Conservation (phyloP, 2,888 invertebrate genomes). For the Kuschelorhynchus macadamiae region DNA sequence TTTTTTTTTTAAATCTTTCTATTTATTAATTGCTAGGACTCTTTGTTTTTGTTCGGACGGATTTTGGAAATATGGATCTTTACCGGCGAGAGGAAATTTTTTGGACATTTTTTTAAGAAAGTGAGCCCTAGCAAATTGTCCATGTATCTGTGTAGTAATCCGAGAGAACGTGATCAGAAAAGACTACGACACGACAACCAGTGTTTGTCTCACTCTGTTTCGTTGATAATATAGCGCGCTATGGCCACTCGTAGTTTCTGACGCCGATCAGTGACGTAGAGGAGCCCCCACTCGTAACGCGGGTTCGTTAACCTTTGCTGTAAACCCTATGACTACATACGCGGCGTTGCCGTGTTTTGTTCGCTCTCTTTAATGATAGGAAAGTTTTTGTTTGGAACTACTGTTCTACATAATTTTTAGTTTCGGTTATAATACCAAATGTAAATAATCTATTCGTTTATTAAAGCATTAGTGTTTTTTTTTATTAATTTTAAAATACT, state of each 20-base stretch:
- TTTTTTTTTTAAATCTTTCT: slow-evolving; percentile 8
- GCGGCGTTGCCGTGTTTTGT: slow-evolving; percentile 40
- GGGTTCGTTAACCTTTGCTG: slow-evolving; percentile 62
- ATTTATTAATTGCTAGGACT: slow-evolving; percentile 16
- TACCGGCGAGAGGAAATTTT: slow-evolving; percentile 27
- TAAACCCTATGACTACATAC: slow-evolving; percentile 49
- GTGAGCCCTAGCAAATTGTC: slow-evolving; percentile 66
- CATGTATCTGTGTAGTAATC: slow-evolving; percentile 67
- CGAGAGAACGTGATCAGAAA: slow-evolving; percentile 62
- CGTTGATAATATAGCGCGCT: slow-evolving; percentile 21
- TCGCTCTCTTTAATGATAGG: not conserved
- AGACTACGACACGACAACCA: slow-evolving; percentile 42
- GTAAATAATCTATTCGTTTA: too few species aligned
- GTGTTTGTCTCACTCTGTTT: slow-evolving; percentile 51
- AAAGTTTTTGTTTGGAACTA: too few species aligned
- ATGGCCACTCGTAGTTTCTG: slow-evolving; percentile 34
- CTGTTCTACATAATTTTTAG: too few species aligned
- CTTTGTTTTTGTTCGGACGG: slow-evolving; percentile 15
- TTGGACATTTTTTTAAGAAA: slow-evolving; percentile 65
- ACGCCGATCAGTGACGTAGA: slow-evolving; percentile 61
- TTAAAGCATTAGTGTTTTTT: too few species aligned
- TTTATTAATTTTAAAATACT: too few species aligned
- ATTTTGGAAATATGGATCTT: not conserved
- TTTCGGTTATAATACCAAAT: too few species aligned
- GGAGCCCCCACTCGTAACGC: slow-evolving; percentile 63